A percentile compares a stretch with the other conserved stretches of the same genome.
Evolutionary conservation across 2,113 vertebrate species (phyloP).

Genomic region (Axis porcinus): DNA sequence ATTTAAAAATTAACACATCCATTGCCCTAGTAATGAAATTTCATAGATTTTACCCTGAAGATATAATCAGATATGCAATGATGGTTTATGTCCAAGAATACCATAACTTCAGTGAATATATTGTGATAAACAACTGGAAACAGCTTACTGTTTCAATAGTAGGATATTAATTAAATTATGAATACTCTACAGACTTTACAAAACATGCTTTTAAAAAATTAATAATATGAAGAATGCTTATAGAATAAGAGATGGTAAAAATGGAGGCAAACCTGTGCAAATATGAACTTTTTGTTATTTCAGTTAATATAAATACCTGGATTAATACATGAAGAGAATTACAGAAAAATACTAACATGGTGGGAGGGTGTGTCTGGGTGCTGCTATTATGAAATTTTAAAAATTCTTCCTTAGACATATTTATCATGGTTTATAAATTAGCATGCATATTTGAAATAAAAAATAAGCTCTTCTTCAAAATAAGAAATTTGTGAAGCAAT

Average conservation of each 20-base stretch:
- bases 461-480: background rate
- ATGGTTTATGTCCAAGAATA: background rate
- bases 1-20: background rate
- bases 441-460: background rate
- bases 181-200: background rate
- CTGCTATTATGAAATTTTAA: background rate
- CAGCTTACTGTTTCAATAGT: background rate
- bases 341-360: background rate
- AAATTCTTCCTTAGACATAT: background rate
- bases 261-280: background rate
- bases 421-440: background rate
- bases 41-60: background rate
- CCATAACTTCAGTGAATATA: background rate
- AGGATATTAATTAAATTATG: background rate
- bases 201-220: background rate
- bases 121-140: background rate
- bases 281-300: background rate
- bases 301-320: background rate
- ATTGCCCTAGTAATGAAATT: slow-evolving; percentile 5
- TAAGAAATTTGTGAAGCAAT: background rate
- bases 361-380: background rate
- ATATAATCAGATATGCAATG: slow-evolving; percentile 4
- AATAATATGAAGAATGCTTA: background rate
- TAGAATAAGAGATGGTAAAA: background rate
- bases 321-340: background rate